These are phyloP conservation scores for Halocynthia aurantium DNA, from an alignment of 23 tunicate genomes.

Conservation along the genomic window DNA sequence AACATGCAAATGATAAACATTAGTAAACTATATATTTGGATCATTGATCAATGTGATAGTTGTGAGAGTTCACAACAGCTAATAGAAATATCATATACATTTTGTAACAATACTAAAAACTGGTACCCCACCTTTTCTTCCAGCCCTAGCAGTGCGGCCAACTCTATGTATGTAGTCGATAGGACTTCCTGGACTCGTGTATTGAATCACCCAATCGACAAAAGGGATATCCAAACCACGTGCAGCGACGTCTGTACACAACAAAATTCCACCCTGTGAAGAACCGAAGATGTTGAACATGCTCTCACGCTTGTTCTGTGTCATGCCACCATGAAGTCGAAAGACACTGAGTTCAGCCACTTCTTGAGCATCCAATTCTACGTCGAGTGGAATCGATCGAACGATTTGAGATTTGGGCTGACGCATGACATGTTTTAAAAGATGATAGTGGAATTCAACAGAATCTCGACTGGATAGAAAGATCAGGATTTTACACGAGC, in stretches of 20 bases:
- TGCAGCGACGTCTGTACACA: constrained; percentile 97
- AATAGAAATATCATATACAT: neutral
- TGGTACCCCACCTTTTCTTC: constrained; percentile 50
- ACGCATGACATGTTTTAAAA: constrained; percentile 26
- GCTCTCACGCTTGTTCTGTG: constrained; percentile 56
- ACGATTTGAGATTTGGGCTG: constrained; percentile 2
- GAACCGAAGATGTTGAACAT: constrained; percentile 30
- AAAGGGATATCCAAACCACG: constrained; percentile 92
- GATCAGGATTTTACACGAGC: constrained; percentile 47
- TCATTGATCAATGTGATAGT: too few relatives aligned
- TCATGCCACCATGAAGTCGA: constrained; percentile 93
- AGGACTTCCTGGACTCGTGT: constrained; percentile 86
- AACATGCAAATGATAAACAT: neutral
- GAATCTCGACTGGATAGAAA: constrained; percentile 91
- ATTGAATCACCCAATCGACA: constrained; percentile 90
- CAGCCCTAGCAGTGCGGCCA: constrained; percentile 97
- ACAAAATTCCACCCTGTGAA: constrained; percentile 32
- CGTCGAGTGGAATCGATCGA: neutral
- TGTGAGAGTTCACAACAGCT: neutral
- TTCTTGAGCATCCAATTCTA: constrained; percentile 11
- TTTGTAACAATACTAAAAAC: too few relatives aligned
- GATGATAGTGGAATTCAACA: constrained; percentile 61
- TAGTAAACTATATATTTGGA: too few relatives aligned
- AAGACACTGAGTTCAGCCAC: constrained; percentile 12
- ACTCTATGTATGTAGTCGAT: constrained; percentile 92